Conservation (phyloP, 1,140 invertebrate genomes). For the Maniola jurtina region DNA sequence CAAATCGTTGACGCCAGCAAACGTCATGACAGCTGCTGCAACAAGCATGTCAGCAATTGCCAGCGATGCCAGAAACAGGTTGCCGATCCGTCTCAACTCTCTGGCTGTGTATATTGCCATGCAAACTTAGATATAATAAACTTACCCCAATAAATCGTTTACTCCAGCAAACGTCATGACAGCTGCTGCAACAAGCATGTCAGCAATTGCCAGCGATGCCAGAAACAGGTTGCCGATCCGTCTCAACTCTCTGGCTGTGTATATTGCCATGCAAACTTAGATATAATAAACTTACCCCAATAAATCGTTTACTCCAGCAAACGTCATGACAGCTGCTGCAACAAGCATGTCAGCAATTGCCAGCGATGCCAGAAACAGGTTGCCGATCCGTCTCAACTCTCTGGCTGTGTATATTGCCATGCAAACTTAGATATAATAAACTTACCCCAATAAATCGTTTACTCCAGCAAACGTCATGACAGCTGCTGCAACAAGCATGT, state of each 20-base stretch:
- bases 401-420: constrained; percentile 88
- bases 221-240: constrained; percentile 97
- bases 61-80: constrained; percentile 96
- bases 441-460: constrained; percentile 86
- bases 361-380: constrained; percentile 96
- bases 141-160: constrained; percentile 86
- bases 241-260: constrained; percentile 94
- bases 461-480: constrained; percentile 96
- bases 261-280: constrained; percentile 96
- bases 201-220: constrained; percentile 96
- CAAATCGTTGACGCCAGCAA: constrained; percentile 92
- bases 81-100: constrained; percentile 93
- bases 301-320: no score
- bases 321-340: no score
- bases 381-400: constrained; percentile 93
- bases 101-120: constrained; percentile 88
- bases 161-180: constrained; percentile 96
- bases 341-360: constrained; percentile 83
- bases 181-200: constrained; percentile 95
- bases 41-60: constrained; percentile 97
- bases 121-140: constrained; percentile 7
- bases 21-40: constrained; percentile 96
- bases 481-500: constrained; percentile 95
- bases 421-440: constrained; percentile 7
- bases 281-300: constrained; percentile 78